A percentile compares a stretch with the other conserved stretches of the same genome.
Evolutionary conservation across 2,888 invertebrate species (phyloP).

Genomic region (Eupithecia pulchellata): DNA sequence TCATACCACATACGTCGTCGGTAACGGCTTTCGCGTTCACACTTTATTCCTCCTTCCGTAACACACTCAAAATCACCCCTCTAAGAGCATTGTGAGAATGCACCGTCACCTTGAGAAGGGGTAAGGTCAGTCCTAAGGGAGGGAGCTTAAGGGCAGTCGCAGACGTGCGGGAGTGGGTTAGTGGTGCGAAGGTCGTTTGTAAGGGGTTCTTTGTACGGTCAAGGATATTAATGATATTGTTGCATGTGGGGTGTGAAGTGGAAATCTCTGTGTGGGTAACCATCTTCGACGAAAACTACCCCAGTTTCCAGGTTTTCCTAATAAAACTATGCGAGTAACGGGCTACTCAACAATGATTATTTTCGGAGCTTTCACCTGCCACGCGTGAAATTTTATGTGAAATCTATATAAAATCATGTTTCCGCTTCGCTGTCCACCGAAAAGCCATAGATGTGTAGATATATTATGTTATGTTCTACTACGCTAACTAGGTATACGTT

Average conservation of each 20-base stretch:
- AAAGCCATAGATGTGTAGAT: not conserved
- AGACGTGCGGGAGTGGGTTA: constrained; percentile 26
- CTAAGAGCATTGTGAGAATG: constrained; percentile 26
- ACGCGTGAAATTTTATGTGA: no score
- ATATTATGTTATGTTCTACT: not conserved
- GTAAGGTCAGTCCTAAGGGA: constrained; percentile 32
- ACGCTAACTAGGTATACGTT: not conserved
- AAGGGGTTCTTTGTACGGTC: constrained; percentile 4
- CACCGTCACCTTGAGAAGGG: constrained; percentile 37
- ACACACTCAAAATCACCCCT: not conserved
- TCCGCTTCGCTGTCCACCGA: not conserved
- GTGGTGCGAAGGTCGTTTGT: constrained; percentile 30
- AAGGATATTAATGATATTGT: not conserved
- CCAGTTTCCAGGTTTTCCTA: no score
- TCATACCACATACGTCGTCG: not conserved
- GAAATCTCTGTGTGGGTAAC: no score
- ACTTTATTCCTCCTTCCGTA: not conserved
- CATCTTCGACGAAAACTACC: no score
- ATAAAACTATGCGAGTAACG: no score
- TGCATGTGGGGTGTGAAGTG: not conserved
- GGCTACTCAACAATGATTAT: no score
- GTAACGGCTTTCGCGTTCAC: not conserved
- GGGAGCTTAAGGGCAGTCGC: constrained; percentile 1
- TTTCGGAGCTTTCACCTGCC: not conserved
- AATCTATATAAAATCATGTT: not conserved